Percentiles rank a stretch among this genome's conserved stretches.
These are phyloP conservation scores for Allygus modestus DNA, from an alignment of 2,888 invertebrate genomes.

Conservation along the genomic window DNA sequence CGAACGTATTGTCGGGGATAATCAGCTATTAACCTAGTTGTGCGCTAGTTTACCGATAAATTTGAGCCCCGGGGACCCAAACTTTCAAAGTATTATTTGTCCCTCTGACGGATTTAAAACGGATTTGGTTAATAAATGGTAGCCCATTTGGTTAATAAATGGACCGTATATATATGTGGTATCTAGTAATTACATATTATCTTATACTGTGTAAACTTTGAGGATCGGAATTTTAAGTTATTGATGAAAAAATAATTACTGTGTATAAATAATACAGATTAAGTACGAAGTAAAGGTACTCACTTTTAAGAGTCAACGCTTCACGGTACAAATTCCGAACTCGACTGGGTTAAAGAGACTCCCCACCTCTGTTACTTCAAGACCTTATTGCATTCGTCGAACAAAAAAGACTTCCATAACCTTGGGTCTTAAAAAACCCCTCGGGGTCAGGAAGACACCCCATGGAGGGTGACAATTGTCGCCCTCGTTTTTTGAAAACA, in stretches of 20 bases:
- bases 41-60: conserved; percentile 35
- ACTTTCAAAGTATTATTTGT: conserved; percentile 35
- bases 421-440: conserved; percentile 22
- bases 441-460: conserved; percentile 52
- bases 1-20: conserved; percentile 31
- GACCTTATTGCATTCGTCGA: not conserved
- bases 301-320: not conserved
- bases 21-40: conserved; percentile 42
- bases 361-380: not conserved
- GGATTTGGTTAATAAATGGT: not conserved
- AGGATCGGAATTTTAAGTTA: too few species aligned
- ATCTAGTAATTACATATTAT: too few species aligned
- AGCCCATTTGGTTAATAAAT: too few species aligned
- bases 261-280: not conserved
- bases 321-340: not conserved
- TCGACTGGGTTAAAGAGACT: not conserved
- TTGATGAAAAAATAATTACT: too few species aligned
- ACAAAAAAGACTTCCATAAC: not conserved
- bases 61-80: conserved; percentile 15
- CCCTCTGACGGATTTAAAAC: not conserved
- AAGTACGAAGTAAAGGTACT: not conserved
- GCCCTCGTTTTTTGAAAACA: conserved; percentile 46
- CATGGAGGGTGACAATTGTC: conserved; percentile 2
- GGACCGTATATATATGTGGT: too few species aligned
- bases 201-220: too few species aligned